phyloP scores from a whole-genome alignment of 2,797 vertebrate species.

The Fistularia commersonii region DNA sequence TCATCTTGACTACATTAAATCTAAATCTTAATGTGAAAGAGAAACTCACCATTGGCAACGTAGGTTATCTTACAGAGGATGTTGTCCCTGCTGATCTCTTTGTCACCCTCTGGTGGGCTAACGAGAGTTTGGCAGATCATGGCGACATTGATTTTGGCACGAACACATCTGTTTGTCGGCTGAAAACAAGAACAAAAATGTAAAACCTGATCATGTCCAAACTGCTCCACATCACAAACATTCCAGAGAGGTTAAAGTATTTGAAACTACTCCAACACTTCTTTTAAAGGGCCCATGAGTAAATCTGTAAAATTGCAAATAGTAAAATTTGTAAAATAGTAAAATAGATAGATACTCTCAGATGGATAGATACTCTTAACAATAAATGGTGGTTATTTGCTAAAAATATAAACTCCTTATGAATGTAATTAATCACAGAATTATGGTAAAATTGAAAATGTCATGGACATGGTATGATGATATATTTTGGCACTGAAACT shows the following conservation, averaged over 20 bases:
- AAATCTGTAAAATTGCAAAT: too few species aligned
- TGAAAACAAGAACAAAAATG: constrained; percentile 45
- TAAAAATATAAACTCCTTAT: too few species aligned
- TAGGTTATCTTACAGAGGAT: constrained; percentile 98
- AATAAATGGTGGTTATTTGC: too few species aligned
- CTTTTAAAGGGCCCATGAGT: too few species aligned
- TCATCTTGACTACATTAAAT: background rate
- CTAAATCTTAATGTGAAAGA: background rate
- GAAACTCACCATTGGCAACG: constrained; percentile 93
- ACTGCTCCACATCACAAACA: background rate
- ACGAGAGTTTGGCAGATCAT: constrained; percentile 98
- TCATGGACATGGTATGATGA: too few species aligned
- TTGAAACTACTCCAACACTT: background rate
- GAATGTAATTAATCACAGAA: too few species aligned
- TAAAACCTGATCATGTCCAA: background rate
- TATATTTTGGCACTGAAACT: background rate
- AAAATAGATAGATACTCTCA: too few species aligned
- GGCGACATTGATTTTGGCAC: constrained; percentile 98
- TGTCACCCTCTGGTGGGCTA: constrained; percentile 93
- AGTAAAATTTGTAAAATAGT: too few species aligned
- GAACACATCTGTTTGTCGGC: constrained; percentile 91
- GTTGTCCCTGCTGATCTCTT: constrained; percentile 94
- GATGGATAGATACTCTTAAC: too few species aligned
- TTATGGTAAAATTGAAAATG: too few species aligned
- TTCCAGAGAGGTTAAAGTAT: background rate